Percentiles rank a stretch among this genome's conserved stretches.
phyloP scores from a whole-genome alignment of 2,113 vertebrate genomes.

The Amphiprion ocellaris region DNA sequence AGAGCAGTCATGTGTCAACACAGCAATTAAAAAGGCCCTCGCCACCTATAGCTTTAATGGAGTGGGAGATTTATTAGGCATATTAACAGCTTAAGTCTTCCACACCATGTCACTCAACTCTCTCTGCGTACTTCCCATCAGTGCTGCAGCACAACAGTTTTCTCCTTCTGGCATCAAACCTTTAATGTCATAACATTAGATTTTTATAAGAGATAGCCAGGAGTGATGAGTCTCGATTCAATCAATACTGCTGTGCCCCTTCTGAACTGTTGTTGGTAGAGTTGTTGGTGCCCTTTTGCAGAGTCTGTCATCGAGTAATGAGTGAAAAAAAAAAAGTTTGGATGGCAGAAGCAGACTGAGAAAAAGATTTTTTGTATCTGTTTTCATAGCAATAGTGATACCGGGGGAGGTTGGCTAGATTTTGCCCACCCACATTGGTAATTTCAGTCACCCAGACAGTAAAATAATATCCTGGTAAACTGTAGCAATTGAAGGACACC shows the following conservation, averaged over 20 bases:
- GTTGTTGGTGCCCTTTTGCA: conserved; percentile 25
- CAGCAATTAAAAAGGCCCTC: conserved; percentile 81
- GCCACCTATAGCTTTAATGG: conserved; percentile 79
- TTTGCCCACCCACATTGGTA: not conserved
- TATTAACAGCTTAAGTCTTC: conserved; percentile 78
- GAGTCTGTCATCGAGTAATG: conserved; percentile 21
- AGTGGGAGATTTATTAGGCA: conserved; percentile 83
- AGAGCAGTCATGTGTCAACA: conserved; percentile 77
- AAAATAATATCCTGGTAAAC: not conserved
- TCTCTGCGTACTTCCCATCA: conserved; percentile 6
- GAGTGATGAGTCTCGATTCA: conserved; percentile 1
- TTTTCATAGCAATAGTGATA: not conserved
- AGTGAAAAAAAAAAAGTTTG: conserved; percentile 1
- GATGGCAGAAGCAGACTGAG: conserved; percentile 10
- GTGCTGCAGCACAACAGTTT: not conserved
- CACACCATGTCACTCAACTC: conserved; percentile 73
- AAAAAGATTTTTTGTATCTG: not conserved
- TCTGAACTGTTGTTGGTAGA: conserved; percentile 28
- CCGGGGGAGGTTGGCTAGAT: not conserved
- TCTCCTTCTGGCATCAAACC: conserved; percentile 15
- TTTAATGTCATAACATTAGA: conserved; percentile 38
- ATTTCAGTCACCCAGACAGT: conserved; percentile 4
- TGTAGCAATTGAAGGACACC: not conserved
- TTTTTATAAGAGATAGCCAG: conserved; percentile 34
- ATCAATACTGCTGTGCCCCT: conserved; percentile 30